Base-by-base conservation (phyloP, 2,797 vertebrate genomes). In the Falco cherrug region DNA sequence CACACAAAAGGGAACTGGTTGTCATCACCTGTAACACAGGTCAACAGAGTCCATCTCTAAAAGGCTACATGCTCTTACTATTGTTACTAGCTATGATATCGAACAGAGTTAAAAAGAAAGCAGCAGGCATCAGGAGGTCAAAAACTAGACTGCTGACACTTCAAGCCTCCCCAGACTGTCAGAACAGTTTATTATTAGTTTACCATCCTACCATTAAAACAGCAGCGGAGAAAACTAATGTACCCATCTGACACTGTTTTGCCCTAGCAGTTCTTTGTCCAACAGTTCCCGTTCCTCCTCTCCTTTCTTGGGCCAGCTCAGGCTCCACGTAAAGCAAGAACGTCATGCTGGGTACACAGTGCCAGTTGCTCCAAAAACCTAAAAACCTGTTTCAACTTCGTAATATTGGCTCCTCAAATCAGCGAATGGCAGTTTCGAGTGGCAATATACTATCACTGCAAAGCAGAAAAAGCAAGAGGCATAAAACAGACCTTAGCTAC, bases 141-240 rank as follows among this genome's bases (percentile, higher is more conserved):
- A 74, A 22, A 93, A 65, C 22, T 2, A 24, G 35, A 56, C 10
- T 86, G 73, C 53, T 94, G 87, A 83, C 74, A 71, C 77, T 87
- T 85, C n/a, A 71, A 35, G 61, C 15, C 67, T 57, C 80, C 31
- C 50, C 73, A 64, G 70, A 81, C 13, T 67, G 63, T 69, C 84
- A 90, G 31, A 84, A 84, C 35, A 86, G 45, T 43, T 95, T 67
- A 69, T 76, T 73, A 51, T 37, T 59, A 53, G 45, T 76, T 88
- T 71, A 63, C 70, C 47, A 56, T 35, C 74, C 78, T 81, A 39
- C 41, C 47, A 82, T 22, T 64, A 57, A 39, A 95, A 81, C 5
- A 51, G 78, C 13, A 4, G 68, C 14, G 11, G 50, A 39, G 60
- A 68, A 48, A 59, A 63, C 1, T 1, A 90, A 57, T 14, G 14